These are phyloP conservation scores for Lycopodina hypogea DNA, from an alignment of 37 sponge, comb jelly and placozoan genomes.

Conservation along the genomic window DNA sequence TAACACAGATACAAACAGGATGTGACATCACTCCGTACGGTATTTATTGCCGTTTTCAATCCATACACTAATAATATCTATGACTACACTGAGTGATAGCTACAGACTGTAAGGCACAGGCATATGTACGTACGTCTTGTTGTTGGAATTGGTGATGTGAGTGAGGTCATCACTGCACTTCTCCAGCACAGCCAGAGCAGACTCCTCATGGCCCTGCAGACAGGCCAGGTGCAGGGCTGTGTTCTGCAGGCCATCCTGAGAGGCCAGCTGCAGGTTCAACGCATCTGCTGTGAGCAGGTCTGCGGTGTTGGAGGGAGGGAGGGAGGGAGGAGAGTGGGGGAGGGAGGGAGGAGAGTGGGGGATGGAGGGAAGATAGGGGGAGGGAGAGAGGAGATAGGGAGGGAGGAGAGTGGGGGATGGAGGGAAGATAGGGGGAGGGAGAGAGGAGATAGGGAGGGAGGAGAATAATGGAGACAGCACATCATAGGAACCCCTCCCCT, in stretches of 20 bases:
- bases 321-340: constrained; percentile 45
- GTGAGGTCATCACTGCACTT: constrained; percentile 38
- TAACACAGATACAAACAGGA: too few species aligned
- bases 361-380: constrained; percentile 15
- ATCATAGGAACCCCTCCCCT: background rate
- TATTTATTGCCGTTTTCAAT: too few species aligned
- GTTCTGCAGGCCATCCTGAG: constrained; percentile 53
- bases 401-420: constrained; percentile 2
- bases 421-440: too few species aligned
- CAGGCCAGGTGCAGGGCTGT: constrained; percentile 85
- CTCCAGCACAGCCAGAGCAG: constrained; percentile 65
- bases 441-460: background rate
- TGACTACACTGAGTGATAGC: too few species aligned
- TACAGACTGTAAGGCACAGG: too few species aligned
- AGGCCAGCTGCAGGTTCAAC: constrained; percentile 36
- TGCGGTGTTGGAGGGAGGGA: constrained; percentile 50
- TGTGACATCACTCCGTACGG: too few species aligned
- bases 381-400: constrained; percentile 15
- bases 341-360: constrained; percentile 11
- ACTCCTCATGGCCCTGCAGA: constrained; percentile 68
- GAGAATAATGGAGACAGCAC: background rate
- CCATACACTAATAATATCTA: too few species aligned
- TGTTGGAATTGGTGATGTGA: constrained; percentile 33
- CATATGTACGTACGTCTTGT: constrained; percentile 42
- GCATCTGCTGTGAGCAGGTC: constrained; percentile 36